Base-by-base conservation (phyloP, 2,113 vertebrate genomes). In the Takifugu flavidus region DNA sequence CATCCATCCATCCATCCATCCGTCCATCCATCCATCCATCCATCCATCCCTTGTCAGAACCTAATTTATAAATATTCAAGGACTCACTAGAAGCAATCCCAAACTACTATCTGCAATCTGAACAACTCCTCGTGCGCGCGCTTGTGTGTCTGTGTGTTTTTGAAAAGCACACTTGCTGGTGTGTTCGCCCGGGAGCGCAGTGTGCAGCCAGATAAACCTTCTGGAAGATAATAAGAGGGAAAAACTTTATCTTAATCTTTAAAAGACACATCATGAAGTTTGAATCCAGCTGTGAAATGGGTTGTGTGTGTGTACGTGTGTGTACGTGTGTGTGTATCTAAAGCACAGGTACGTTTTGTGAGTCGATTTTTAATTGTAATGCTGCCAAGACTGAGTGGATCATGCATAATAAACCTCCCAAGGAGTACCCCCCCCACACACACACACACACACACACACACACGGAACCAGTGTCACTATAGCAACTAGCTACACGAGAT, bases 401-500 rank as follows among this genome's bases (percentile, higher is more conserved):
- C 83, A 76, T 82, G 86, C 78, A 89, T 85, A 87, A 86, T 86
- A 88, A 85, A 83, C 82, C 82, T 86, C 82, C 80, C 63, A 79
- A 82, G 75, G 78, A 86, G 84, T 81, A 75, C 72, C 58, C 58
- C 53, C 46, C 54, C 77, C 71, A 53, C 56, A 49, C 46, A 50
- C 46, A 47, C 45, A 52, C 25, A 12, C 50, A 53, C 28, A 53
- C 56, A 49, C 46, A 50, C 46, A 47, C 45, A 52, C 25, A 12
- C 50, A 53, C 28, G 14, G 64, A 65, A 55, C 51, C 63, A 55
- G 65, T 31, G 92, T 96, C 90, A 61, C 93, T 91, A 95, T 95
- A 89, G 94, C 91, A 92, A 98, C 94, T 94, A 89, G 94, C 91
- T 92, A 98, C 94, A 65, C 89, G 90, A 91, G 92, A 85, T 83